Base-by-base conservation (phyloP, 2,797 vertebrate genomes). In the Pogoniulus pusillus region DNA sequence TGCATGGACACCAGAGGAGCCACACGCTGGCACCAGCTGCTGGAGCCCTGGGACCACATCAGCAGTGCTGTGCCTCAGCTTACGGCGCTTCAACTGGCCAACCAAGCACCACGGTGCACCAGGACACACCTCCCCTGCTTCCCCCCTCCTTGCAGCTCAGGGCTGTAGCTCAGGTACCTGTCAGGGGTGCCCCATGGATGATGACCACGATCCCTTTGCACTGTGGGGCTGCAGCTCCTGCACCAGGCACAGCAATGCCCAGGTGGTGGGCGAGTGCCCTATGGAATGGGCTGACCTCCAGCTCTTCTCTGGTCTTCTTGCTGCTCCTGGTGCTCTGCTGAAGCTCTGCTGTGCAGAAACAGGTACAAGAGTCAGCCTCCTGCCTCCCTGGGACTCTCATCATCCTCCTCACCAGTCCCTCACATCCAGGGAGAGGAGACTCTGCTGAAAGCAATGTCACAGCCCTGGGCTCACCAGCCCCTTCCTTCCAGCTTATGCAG, bases 181-280 rank as follows among this genome's bases (percentile, higher is more conserved):
- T 98, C 49, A 96, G 64, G 11, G 98, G 99, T 1, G 98, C 98
- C 73, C 99, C 99, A 1, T 98, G 97, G 53, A 99, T 16, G 8
- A 99, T 96, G 51, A 99, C 9, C 62, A 97, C 95, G 1, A 99
- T 98, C 78, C 99, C 98, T 75, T 82, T 97, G 55, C 60, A 86
- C 54, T 96, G 98, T 69, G 8, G 95, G 82, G 96, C 96, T 45
- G 96, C 82, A 2, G 66, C 87, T n/a, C 92, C 95, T 70, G 98
- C 98, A 7, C 96, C 87, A n/a, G 98, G 97, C 18, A 96, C 87
- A 70, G 98, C 97, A 1, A 97, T 90, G 79, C 98, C 96, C 65
- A 98, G 96, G 93, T 98, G 92, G 22, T 96, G 98, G 14, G 98
- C 97, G 0, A 98, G 93, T 6, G 98, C 98, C 89, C 73, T 97